Conservation (phyloP, 2,113 vertebrate genomes). For the Rhabdomys dilectus region DNA sequence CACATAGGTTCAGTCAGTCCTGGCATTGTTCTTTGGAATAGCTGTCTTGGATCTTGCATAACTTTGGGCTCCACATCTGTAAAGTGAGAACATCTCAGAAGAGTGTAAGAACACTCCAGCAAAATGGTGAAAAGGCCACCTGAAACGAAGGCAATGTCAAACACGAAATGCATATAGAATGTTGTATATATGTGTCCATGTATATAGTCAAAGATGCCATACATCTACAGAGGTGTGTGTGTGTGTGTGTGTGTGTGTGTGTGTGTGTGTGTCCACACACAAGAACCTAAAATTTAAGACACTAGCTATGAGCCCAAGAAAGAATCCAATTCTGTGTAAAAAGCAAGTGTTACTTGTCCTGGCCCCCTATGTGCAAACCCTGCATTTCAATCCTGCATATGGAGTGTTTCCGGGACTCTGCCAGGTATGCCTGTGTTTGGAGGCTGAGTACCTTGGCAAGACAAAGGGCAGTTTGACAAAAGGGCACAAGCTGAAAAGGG, state of each 20-base stretch:
- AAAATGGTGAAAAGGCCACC: background rate
- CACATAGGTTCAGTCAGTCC: background rate
- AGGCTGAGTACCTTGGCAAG: background rate
- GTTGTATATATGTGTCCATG: no score
- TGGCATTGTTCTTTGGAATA: background rate
- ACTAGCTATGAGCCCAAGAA: background rate
- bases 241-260: background rate
- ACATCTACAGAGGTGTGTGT: background rate
- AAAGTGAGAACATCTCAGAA: background rate
- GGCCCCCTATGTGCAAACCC: fast-evolving
- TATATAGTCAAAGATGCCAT: background rate
- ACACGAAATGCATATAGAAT: background rate
- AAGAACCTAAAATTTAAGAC: background rate
- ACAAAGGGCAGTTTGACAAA: background rate
- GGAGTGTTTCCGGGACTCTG: fast-evolving
- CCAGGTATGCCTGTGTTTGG: fast-evolving
- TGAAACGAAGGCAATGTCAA: background rate
- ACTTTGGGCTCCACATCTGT: background rate
- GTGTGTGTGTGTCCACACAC: background rate
- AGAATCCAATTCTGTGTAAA: no score
- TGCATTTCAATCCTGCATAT: fast-evolving
- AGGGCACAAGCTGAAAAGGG: background rate
- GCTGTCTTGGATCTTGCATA: background rate
- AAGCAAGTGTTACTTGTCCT: background rate
- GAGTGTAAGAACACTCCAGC: background rate